Percentiles rank a stretch among this genome's conserved stretches.
These are phyloP conservation scores for Papilio xuthus DNA, from an alignment of 1,140 invertebrate genomes.

Conservation along the genomic window DNA sequence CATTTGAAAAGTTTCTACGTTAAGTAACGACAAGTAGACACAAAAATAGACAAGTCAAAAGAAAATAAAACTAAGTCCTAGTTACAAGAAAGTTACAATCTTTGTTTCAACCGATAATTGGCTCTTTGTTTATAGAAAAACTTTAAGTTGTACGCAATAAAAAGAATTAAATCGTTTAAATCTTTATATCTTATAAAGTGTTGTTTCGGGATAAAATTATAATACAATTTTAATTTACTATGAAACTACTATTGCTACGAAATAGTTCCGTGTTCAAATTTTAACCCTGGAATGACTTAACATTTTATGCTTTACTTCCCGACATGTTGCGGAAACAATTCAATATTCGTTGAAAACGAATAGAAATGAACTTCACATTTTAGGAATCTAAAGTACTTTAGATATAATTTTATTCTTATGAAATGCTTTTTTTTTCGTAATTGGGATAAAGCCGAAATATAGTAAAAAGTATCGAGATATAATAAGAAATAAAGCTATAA, in stretches of 20 bases:
- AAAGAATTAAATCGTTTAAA: too few relatives aligned
- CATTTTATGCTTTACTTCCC: not conserved
- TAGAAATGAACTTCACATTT: not conserved
- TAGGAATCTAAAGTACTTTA: not conserved
- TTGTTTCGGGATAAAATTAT: too few relatives aligned
- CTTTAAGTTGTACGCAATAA: not conserved
- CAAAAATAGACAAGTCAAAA: not conserved
- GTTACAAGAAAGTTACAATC: not conserved
- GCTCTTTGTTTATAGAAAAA: too few relatives aligned
- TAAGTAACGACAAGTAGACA: not conserved
- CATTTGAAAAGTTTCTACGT: not conserved
- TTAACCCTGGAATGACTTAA: not conserved
- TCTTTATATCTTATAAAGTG: not conserved
- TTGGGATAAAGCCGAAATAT: too few relatives aligned
- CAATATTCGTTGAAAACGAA: not conserved
- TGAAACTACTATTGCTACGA: not conserved
- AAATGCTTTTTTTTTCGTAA: not conserved
- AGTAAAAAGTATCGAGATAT: too few relatives aligned
- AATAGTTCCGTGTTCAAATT: not conserved
- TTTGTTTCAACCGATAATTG: too few relatives aligned
- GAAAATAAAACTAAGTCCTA: not conserved
- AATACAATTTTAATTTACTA: too few relatives aligned
- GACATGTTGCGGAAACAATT: not conserved
- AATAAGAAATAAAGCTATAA: too few relatives aligned
- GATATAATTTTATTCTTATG: not conserved